Percentiles rank a stretch among this genome's conserved stretches.
Conservation (phyloP, 2,888 invertebrate genomes). For the Deilephila porcellus region DNA sequence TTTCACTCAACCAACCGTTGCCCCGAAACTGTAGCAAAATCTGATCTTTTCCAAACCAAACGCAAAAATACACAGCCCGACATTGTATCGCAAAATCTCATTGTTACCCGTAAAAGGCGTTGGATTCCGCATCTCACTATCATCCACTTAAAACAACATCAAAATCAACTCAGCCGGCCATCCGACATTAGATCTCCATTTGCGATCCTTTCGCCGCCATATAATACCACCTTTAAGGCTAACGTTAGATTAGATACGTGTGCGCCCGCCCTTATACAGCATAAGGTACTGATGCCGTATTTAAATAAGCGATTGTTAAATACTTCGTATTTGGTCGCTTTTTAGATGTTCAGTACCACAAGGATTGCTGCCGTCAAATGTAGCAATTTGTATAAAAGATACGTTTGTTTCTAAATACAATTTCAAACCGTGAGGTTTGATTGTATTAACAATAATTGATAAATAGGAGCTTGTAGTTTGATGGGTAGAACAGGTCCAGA, state of each 20-base stretch:
- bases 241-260: conserved; percentile 64
- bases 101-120: conserved; percentile 49
- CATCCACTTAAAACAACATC: conserved; percentile 66
- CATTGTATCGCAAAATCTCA: conserved; percentile 31
- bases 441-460: no score
- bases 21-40: background rate
- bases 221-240: conserved; percentile 57
- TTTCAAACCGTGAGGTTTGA: no score
- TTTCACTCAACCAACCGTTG: background rate
- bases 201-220: conserved; percentile 51
- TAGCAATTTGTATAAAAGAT: background rate
- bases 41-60: background rate
- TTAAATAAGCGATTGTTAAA: conserved; percentile 36
- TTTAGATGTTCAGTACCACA: background rate
- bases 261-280: conserved; percentile 50
- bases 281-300: conserved; percentile 42
- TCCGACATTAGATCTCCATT: conserved; percentile 56
- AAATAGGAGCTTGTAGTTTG: no score
- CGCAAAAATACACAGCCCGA: background rate
- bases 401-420: no score
- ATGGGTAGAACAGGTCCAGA: no score
- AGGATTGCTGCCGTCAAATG: background rate
- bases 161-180: conserved; percentile 64
- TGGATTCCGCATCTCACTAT: conserved; percentile 54
- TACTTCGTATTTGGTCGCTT: conserved; percentile 19